Evolutionary conservation across 2,888 invertebrate species (phyloP), one percentile per base, ranked within the genome.

Genomic region (Seladonia tumulorum): DNA sequence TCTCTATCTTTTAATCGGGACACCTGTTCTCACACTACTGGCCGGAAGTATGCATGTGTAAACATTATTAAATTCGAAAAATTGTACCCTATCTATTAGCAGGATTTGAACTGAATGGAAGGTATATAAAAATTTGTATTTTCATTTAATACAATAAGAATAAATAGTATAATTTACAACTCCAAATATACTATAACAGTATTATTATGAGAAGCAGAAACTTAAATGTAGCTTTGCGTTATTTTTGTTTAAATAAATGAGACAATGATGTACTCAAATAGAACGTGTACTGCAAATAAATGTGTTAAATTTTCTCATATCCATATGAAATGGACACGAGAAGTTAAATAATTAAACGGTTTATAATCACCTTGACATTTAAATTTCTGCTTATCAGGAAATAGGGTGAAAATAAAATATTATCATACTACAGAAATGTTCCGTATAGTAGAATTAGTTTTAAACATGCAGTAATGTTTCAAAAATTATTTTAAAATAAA

Each of bases 61-160:
- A 10, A 68, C 22, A 68, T 68, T 68, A 39, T 39, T 22, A 68
- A 18, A 63, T 39, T 75, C 76, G 29, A 25, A 73, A 57, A 79
- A 68, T 25, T 66, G 10, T 25, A 25, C 5, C 16, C 12, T 71
- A 12, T 71, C 42, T 29, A 60, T 10, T 47, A 22, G 25, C 5
- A 25, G n/a, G 18, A 72, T 10, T 78, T 22, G 29, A 16, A 72
- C 29, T 29, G 63, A 42, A 39, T 39, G n/a, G 39, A 47, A 39
- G n/a, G 74, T 70, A 60, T 71, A n/a, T 47, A 71, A 70, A 22
- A 75, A 8, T 53, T 60, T 57, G 16, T 81, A 71, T 39, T 49
- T 22, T 22, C 4, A 45, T 72, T 35, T 16, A 10, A 18, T 45
- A 49, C 29, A 8, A 72, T 25, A 29, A 66, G 25, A 63, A 63